phyloP scores from a whole-genome alignment of 1,140 invertebrate species.

The Monomorium pharaonis region DNA sequence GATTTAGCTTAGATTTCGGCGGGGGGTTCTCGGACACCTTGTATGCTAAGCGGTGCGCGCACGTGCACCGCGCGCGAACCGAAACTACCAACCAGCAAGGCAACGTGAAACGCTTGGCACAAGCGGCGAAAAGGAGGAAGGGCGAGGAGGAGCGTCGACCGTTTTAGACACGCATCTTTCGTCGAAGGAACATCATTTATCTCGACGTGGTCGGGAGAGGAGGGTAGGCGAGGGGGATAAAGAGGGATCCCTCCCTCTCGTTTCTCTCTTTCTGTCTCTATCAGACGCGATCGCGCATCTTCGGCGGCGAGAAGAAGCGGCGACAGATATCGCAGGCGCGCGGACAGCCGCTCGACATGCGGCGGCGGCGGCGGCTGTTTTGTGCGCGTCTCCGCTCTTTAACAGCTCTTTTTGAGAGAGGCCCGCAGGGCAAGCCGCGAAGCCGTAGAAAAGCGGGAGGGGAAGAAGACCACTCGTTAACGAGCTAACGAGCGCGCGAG shows the following conservation, averaged over 20 bases:
- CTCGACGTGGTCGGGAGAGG: not conserved
- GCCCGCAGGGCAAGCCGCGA: conserved; percentile 48
- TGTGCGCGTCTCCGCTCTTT: conserved; percentile 32
- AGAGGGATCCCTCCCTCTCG: not conserved
- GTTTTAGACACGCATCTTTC: conserved; percentile 61
- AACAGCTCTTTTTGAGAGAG: conserved; percentile 67
- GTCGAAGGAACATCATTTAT: conserved; percentile 57
- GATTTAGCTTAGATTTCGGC: not conserved
- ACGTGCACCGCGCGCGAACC: conserved; percentile 30
- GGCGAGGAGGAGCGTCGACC: conserved; percentile 36
- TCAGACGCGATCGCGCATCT: conserved; percentile 12
- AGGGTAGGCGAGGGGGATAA: not conserved
- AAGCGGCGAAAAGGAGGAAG: conserved; percentile 7
- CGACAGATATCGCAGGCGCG: conserved; percentile 52
- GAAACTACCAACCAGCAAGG: not conserved
- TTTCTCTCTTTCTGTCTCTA: not conserved
- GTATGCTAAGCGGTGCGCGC: conserved; percentile 4
- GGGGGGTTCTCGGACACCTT: conserved; percentile 5
- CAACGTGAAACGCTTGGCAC: not conserved
- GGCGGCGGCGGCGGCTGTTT: conserved; percentile 5
- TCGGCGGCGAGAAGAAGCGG: not conserved
- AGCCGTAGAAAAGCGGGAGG: conserved; percentile 61
- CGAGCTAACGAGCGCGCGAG: conserved; percentile 58
- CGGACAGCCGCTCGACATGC: conserved; percentile 51
- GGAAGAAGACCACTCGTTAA: conserved; percentile 44